Evolutionary conservation across 2,888 invertebrate genomes (phyloP).

Genomic region (Ochropleura plecta): DNA sequence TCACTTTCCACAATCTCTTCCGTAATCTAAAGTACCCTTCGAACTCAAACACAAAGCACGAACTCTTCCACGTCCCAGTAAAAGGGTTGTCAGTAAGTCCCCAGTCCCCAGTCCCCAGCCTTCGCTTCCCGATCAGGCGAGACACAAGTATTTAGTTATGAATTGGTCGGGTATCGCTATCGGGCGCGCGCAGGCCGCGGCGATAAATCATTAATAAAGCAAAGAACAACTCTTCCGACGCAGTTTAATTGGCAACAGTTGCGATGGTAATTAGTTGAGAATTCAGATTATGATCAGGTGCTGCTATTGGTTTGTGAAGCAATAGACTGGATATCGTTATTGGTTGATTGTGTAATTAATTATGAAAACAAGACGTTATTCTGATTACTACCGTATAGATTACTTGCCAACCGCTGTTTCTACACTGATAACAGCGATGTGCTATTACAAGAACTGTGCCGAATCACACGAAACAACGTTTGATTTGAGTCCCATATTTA

Average conservation of each 20-base stretch:
- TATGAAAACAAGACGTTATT: not conserved
- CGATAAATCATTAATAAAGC: conserved; percentile 75
- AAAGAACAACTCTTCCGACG: conserved; percentile 72
- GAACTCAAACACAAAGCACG: conserved; percentile 30
- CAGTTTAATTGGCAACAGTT: conserved; percentile 70
- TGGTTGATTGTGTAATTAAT: not conserved
- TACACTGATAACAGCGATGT: not conserved
- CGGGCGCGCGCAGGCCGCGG: conserved; percentile 68
- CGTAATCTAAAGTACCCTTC: conserved; percentile 7
- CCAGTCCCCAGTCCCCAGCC: not conserved
- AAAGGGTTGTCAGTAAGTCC: conserved; percentile 27
- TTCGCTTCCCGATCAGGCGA: conserved; percentile 37
- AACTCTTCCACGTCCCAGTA: not conserved
- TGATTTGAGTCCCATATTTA: not conserved
- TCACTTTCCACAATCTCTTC: not conserved
- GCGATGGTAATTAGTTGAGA: conserved; percentile 47
- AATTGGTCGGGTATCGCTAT: conserved; percentile 66
- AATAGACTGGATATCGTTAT: conserved; percentile 1
- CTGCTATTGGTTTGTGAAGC: conserved; percentile 1
- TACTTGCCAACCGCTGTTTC: not conserved
- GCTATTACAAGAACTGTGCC: not conserved
- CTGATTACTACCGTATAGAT: not conserved
- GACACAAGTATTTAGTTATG: conserved; percentile 61
- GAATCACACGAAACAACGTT: not conserved
- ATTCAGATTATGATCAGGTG: conserved; percentile 36